Percentiles rank a stretch among this genome's conserved stretches.
Conservation (phyloP, 2,113 vertebrate genomes). For the Tylochromis polylepis region DNA sequence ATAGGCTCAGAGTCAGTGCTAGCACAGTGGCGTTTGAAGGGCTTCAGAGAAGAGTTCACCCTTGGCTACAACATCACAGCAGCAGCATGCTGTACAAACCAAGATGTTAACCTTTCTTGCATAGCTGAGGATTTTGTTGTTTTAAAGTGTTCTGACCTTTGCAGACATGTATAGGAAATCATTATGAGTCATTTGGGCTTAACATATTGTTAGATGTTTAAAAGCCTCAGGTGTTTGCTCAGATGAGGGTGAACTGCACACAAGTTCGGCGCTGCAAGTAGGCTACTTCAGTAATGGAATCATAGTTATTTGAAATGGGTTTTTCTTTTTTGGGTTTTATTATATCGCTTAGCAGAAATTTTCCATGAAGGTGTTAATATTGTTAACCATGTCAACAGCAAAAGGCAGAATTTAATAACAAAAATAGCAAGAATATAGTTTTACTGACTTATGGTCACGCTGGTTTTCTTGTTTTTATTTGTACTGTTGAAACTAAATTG, state of each 20-base stretch:
- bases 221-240: not conserved
- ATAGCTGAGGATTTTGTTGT: slow-evolving; percentile 2
- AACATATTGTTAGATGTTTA: slow-evolving; percentile 13
- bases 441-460: not conserved
- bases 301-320: not conserved
- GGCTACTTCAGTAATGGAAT: not conserved
- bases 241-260: not conserved
- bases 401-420: not conserved
- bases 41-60: slow-evolving; percentile 30
- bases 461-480: not conserved
- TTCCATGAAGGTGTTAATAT: not conserved
- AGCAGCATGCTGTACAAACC: not conserved
- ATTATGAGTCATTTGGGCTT: slow-evolving; percentile 15
- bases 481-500: not conserved
- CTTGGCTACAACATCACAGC: not conserved
- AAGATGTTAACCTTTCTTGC: not conserved
- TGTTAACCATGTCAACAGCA: not conserved
- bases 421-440: not conserved
- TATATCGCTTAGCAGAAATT: not conserved
- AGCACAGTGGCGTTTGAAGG: not conserved
- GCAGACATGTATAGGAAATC: slow-evolving; percentile 40
- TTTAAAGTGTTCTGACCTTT: slow-evolving; percentile 35
- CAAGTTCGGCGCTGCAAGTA: not conserved
- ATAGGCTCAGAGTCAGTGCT: not conserved
- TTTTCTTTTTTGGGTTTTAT: not conserved